Percentiles rank a stretch among this genome's conserved stretches.
These are phyloP conservation scores for Linepithema humile DNA, from an alignment of 1,140 invertebrate genomes.

Conservation along the genomic window DNA sequence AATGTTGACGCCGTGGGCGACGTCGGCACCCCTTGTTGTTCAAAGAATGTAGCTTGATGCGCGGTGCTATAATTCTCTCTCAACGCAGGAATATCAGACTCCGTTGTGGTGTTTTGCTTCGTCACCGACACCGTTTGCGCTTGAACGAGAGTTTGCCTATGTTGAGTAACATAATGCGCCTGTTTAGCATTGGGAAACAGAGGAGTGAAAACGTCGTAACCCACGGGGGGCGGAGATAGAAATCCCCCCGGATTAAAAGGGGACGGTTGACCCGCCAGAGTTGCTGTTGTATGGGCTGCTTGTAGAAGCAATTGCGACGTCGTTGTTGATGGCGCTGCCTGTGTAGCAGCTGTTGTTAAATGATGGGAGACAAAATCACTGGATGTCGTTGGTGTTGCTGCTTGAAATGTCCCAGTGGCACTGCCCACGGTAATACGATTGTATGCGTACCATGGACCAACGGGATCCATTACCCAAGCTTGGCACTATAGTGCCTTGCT, in stretches of 20 bases:
- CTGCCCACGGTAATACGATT: conserved; percentile 88
- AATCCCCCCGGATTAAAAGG: conserved; percentile 89
- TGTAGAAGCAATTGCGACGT: conserved; percentile 87
- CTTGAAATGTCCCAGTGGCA: conserved; percentile 85
- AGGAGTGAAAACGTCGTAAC: conserved; percentile 90
- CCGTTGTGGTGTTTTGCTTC: conserved; percentile 85
- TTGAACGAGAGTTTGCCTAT: conserved; percentile 86
- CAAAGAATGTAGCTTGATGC: conserved; percentile 87
- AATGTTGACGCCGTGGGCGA: conserved; percentile 84
- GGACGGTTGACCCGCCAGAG: conserved; percentile 86
- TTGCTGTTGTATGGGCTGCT: conserved; percentile 87
- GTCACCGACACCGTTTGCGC: conserved; percentile 83
- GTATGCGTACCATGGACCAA: conserved; percentile 92
- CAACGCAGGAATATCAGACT: conserved; percentile 85
- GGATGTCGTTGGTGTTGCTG: conserved; percentile 78
- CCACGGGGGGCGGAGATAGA: conserved; percentile 87
- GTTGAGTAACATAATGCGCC: conserved; percentile 86
- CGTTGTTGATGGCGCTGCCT: conserved; percentile 85
- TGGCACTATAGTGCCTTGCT: conserved; percentile 78
- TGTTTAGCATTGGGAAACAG: conserved; percentile 89
- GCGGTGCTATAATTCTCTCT: conserved; percentile 86
- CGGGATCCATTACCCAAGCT: conserved; percentile 88
- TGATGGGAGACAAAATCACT: conserved; percentile 88
- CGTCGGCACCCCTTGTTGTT: conserved; percentile 85
- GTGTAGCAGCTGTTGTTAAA: conserved; percentile 81